A percentile compares a stretch with the other conserved stretches of the same genome.
phyloP scores from a whole-genome alignment of 2,888 invertebrate species.

The Hedychridium roseum region DNA sequence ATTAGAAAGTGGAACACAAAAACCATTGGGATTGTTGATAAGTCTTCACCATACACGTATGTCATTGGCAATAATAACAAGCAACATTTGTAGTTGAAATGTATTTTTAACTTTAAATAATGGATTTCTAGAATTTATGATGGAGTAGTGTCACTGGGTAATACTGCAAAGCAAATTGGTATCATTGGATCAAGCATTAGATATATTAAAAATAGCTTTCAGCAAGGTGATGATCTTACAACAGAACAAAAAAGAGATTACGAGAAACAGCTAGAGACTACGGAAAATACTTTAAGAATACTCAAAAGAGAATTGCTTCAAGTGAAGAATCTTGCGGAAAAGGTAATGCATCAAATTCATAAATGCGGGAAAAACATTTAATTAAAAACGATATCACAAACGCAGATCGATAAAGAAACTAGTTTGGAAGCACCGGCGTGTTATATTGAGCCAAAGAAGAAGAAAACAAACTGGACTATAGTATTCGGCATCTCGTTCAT shows the following conservation, averaged over 20 bases:
- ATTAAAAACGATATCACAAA: too few species aligned
- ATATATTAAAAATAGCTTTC: conserved; percentile 60
- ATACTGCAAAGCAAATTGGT: conserved; percentile 68
- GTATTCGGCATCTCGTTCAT: conserved; percentile 39
- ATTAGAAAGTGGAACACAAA: conserved; percentile 67
- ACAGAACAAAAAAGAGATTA: conserved; percentile 29
- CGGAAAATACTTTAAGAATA: conserved; percentile 26
- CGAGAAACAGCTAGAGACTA: conserved; percentile 34
- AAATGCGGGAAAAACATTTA: too few species aligned
- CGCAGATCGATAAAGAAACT: conserved; percentile 42
- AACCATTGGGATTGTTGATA: conserved; percentile 41
- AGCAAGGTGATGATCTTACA: conserved; percentile 22
- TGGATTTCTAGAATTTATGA: conserved; percentile 68
- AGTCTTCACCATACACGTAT: conserved; percentile 39
- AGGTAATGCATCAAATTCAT: conserved; percentile 31
- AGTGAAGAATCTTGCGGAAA: conserved; percentile 35
- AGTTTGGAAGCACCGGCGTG: conserved; percentile 38
- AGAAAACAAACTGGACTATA: conserved; percentile 39
- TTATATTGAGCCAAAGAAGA: conserved; percentile 42
- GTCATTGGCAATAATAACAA: conserved; percentile 17
- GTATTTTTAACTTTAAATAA: conserved; percentile 23
- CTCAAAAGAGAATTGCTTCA: conserved; percentile 37
- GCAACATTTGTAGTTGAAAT: not conserved
- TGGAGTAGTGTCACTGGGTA: conserved; percentile 66
- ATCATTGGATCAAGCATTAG: conserved; percentile 69